Conservation (phyloP, 1,140 invertebrate genomes). For the Carcinoscorpius rotundicauda region DNA sequence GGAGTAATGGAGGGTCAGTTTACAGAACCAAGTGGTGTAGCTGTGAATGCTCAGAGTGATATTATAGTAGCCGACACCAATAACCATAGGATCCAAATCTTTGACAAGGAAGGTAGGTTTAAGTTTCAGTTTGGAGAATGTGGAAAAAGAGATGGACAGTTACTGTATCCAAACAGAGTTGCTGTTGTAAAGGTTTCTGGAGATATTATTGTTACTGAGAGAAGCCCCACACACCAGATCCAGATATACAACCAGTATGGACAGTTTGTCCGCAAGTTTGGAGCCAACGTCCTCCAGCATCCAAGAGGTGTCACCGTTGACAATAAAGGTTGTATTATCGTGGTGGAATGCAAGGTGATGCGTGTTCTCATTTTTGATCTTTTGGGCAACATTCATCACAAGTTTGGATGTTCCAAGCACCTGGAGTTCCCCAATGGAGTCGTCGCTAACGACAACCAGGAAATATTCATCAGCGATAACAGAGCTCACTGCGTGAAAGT, state of each 20-base stretch:
- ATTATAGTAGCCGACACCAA: constrained; percentile 99
- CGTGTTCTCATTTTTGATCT: constrained; percentile 98
- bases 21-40: constrained; percentile 96
- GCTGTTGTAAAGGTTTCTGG: constrained; percentile 93
- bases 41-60: constrained; percentile 97
- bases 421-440: constrained; percentile 46
- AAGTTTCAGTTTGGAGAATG: constrained; percentile 99
- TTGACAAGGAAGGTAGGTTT: constrained; percentile 97
- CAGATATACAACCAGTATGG: constrained; percentile 99
- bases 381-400: constrained; percentile 87
- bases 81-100: constrained; percentile 97
- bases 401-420: constrained; percentile 64
- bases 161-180: constrained; percentile 95
- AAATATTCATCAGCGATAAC: constrained; percentile 99
- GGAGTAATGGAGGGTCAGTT: constrained; percentile 98
- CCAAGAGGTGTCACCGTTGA: constrained; percentile 94
- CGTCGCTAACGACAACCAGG: constrained; percentile 60
- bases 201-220: constrained; percentile 96
- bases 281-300: constrained; percentile 95
- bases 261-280: constrained; percentile 96
- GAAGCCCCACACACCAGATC: constrained; percentile 90
- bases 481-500: constrained; percentile 98
- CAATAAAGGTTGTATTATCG: constrained; percentile 92
- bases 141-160: constrained; percentile 77
- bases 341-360: constrained; percentile 99